phyloP scores from a whole-genome alignment of 2,113 vertebrate species.

The Psilopogon haemacephalus region DNA sequence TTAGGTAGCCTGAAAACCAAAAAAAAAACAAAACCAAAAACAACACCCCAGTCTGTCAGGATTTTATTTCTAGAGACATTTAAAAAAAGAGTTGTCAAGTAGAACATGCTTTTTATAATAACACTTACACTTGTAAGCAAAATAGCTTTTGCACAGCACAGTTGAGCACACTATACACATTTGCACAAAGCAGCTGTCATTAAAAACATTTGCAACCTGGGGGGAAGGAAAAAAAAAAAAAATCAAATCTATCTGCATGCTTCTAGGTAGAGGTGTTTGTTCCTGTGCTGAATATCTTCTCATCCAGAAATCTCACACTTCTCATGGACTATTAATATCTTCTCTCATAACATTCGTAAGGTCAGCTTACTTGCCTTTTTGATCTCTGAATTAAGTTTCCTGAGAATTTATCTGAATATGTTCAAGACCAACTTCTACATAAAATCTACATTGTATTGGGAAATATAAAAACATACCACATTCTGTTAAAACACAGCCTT shows the following conservation, averaged over 20 bases:
- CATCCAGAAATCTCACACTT: not conserved
- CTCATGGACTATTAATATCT: not conserved
- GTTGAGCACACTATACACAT: not conserved
- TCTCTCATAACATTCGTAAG: not conserved
- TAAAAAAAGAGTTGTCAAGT: not conserved
- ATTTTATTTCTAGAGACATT: not conserved
- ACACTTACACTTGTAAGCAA: not conserved
- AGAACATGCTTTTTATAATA: not conserved
- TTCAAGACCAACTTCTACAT: not conserved
- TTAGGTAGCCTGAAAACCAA: not conserved
- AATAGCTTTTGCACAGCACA: not conserved
- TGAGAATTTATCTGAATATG: not conserved
- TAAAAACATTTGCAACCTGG: not conserved
- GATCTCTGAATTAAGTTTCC: not conserved
- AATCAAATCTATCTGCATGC: too few species aligned
- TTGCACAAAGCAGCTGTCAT: not conserved
- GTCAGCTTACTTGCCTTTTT: not conserved
- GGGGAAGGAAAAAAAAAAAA: not conserved
- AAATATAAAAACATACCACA: not conserved
- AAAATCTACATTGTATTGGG: not conserved
- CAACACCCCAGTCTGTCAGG: not conserved
- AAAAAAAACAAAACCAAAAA: too few species aligned
- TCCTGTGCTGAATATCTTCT: constrained; percentile 15
- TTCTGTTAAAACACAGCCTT: not conserved
- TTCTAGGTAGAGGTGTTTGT: constrained; percentile 6